phyloP scores from a whole-genome alignment of 1,140 invertebrate genomes.

The Drosophila nigrodunni region DNA sequence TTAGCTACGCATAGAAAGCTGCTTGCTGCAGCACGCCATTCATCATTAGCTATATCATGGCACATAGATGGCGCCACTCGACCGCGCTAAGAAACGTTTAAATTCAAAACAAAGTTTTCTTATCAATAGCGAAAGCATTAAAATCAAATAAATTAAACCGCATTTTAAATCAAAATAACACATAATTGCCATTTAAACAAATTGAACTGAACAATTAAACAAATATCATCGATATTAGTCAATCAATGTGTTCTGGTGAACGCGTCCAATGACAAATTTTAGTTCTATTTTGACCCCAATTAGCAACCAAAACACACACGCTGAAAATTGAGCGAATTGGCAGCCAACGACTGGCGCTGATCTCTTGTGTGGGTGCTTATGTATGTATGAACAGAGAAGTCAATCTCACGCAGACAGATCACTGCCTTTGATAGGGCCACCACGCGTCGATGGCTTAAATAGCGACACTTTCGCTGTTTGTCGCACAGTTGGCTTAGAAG shows the following conservation, averaged over 20 bases:
- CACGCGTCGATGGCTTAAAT: constrained; percentile 54
- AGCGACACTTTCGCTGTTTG: constrained; percentile 49
- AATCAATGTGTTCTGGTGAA: no score
- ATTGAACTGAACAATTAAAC: no score
- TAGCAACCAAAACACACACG: constrained; percentile 19
- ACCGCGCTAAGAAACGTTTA: constrained; percentile 12
- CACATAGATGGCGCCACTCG: constrained; percentile 23
- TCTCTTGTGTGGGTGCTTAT: constrained; percentile 66
- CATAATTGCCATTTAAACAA: no score
- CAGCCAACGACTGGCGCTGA: neutral
- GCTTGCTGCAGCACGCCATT: neutral
- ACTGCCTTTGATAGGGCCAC: constrained; percentile 42
- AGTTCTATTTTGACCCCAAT: constrained; percentile 57
- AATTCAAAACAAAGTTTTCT: neutral
- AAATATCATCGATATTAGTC: no score
- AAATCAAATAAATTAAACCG: no score
- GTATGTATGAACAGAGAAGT: constrained; percentile 20
- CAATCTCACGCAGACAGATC: constrained; percentile 53
- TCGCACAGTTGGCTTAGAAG: constrained; percentile 55
- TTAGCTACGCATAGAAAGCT: constrained; percentile 6
- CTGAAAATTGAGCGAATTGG: constrained; percentile 40
- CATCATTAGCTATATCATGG: neutral
- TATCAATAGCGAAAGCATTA: no score
- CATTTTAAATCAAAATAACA: no score
- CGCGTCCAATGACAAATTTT: constrained; percentile 40